Evolutionary conservation across 2,113 vertebrate genomes (phyloP).

Genomic region (Willisornis vidua): DNA sequence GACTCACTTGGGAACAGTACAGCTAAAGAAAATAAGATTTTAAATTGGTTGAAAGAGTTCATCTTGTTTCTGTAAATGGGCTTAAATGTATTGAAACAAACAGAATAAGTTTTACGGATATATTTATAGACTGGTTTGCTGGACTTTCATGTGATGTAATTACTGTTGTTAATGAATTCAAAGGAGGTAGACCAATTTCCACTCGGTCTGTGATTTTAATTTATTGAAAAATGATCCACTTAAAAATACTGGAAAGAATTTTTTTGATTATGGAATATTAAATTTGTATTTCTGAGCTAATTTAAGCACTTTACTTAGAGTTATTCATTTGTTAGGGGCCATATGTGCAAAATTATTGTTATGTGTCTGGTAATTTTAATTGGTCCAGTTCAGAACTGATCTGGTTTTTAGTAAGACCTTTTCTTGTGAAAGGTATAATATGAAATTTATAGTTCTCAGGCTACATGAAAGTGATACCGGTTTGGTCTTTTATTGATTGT

Average conservation of each 20-base stretch:
- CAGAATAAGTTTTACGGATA: not conserved
- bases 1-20: not conserved
- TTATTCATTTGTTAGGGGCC: not conserved
- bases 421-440: not conserved
- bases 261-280: conserved; percentile 3
- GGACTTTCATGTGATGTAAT: not conserved
- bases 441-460: not conserved
- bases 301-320: not conserved
- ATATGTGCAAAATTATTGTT: not conserved
- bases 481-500: not conserved
- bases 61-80: not conserved
- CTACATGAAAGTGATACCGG: not conserved
- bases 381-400: not conserved
- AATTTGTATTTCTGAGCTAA: not conserved
- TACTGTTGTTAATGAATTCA: conserved; percentile 27
- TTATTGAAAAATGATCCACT: not conserved
- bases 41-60: not conserved
- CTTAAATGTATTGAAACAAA: not conserved
- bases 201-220: not conserved
- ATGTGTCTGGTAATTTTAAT: not conserved
- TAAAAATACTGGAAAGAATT: not conserved
- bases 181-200: conserved; percentile 6
- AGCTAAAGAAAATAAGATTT: not conserved
- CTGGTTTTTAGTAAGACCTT: not conserved
- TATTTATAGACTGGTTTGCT: conserved; percentile 10